Evolutionary conservation across 30 jellyfish, hydroid and myxozoan species (phyloP), one percentile per base, ranked within the genome.

Genomic region (Aurelia aurita complex sp. Pacific): DNA sequence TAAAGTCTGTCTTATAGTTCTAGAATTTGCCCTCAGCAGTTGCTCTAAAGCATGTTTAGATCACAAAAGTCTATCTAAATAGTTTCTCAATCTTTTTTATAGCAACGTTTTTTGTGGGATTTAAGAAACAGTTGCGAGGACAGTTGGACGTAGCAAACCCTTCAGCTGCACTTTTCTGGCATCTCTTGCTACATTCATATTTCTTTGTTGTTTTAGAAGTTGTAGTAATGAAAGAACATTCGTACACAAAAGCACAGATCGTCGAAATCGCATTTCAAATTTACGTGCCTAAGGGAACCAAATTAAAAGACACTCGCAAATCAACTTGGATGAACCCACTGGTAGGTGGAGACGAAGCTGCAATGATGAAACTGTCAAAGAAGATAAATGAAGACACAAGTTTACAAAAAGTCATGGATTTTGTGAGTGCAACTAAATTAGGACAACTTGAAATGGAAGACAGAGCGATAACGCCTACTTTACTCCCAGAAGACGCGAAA

Each of bases 321-420:
- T 92, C 98, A 19, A 92, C 98, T 14, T 92, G 98, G 98, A 78
- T 92, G 85, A 79, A 85, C 73, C 98, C 98, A 12, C 46, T 92
- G 52, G 93, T 87, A 2, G 97, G 64, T 61, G 95, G 89, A 9
- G 98, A 92, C 46, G 97, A 92, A 17, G 96, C 93, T 73, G 81
- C 92, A 2, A 87, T 80, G 75, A 67, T 80, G 10, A 76, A 72
- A 65, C 69, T 82, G 40, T 72, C 91, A 43, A 76, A 77, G 83
- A 90, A 73, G 51, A 77, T 87, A 55, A 77, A 77, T 69, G 90
- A 87, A 35, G 55, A 73, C 33, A 87, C 96, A 11, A 79, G 68
- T 60, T 17, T 87, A 42, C 70, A 60, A 2, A 77, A 72, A 52
- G 96, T 87, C 5, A 69, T 87, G 46, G 74, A 64, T 23, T 73